These are phyloP conservation scores for Ianthella basta DNA, from an alignment of 37 sponge, comb jelly and placozoan species.

Conservation along the genomic window DNA sequence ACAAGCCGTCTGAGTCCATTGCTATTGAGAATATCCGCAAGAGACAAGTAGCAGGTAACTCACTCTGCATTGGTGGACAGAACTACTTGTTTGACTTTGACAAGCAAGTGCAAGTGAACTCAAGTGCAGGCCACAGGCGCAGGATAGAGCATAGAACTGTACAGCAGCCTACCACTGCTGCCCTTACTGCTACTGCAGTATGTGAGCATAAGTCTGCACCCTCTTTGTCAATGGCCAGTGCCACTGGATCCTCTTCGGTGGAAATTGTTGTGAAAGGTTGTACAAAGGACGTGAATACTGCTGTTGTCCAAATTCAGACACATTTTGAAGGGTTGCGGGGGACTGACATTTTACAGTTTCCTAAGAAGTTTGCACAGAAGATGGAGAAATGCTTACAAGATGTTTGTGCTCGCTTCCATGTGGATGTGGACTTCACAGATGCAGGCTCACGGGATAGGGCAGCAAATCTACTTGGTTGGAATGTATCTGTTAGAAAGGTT, in stretches of 20 bases:
- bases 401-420: background rate
- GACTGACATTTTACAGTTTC: background rate
- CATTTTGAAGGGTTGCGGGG: conserved; percentile 16
- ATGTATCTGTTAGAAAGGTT: background rate
- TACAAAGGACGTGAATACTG: conserved; percentile 24
- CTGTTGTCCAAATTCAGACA: conserved; percentile 21
- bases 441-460: background rate
- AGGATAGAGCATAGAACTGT: background rate
- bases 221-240: too few relatives aligned
- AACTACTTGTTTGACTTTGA: conserved; percentile 12
- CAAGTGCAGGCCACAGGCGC: background rate
- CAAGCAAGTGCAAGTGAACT: conserved; percentile 18
- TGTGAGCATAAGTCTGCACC: too few relatives aligned
- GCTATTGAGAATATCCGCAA: conserved; percentile 52
- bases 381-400: background rate
- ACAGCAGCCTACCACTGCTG: too few relatives aligned
- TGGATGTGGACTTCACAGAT: background rate
- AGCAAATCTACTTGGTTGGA: conserved; percentile 38
- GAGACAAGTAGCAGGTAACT: background rate
- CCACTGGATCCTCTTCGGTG: too few relatives aligned
- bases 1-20: conserved; percentile 36
- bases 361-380: background rate
- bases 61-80: background rate
- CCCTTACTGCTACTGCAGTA: too few relatives aligned
- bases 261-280: conserved; percentile 45